A percentile compares a stretch with the other conserved stretches of the same genome.
Evolutionary conservation across 1,140 invertebrate genomes (phyloP).

Genomic region (Littorina saxatilis): DNA sequence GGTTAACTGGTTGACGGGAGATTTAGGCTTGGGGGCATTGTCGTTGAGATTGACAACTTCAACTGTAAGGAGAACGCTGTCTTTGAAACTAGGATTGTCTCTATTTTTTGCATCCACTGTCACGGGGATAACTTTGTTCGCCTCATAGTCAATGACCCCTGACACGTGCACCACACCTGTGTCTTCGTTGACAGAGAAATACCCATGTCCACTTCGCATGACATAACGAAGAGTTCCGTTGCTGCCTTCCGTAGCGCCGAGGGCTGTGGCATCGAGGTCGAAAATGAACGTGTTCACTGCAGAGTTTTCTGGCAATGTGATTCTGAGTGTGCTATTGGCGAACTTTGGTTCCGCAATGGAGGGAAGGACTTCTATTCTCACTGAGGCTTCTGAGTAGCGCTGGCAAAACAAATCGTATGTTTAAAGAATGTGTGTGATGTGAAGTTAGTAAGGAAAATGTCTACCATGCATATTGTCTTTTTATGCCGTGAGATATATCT

Average conservation of each 20-base stretch:
- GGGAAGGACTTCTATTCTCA: constrained; percentile 9
- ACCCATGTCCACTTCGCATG: background rate
- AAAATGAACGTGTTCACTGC: background rate
- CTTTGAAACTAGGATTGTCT: background rate
- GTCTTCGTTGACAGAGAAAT: constrained; percentile 1
- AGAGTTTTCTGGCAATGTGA: background rate
- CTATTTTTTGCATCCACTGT: background rate
- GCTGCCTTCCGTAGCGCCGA: background rate
- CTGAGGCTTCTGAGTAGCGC: background rate
- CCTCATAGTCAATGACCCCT: background rate
- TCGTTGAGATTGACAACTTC: constrained; percentile 16
- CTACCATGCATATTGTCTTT: no score
- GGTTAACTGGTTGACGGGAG: background rate
- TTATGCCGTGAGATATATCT: no score
- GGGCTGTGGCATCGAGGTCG: constrained; percentile 4
- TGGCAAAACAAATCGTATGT: background rate
- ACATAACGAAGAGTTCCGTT: background rate
- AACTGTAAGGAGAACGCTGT: background rate
- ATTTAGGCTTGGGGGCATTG: background rate
- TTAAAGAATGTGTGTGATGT: no score
- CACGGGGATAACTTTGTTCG: background rate
- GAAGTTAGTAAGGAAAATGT: no score
- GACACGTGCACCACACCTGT: background rate
- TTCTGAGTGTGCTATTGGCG: background rate
- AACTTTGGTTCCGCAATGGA: background rate